Percentiles rank a stretch among this genome's conserved stretches.
Conservation (phyloP, 1,140 invertebrate genomes). For the Pachypeltis micranthus region DNA sequence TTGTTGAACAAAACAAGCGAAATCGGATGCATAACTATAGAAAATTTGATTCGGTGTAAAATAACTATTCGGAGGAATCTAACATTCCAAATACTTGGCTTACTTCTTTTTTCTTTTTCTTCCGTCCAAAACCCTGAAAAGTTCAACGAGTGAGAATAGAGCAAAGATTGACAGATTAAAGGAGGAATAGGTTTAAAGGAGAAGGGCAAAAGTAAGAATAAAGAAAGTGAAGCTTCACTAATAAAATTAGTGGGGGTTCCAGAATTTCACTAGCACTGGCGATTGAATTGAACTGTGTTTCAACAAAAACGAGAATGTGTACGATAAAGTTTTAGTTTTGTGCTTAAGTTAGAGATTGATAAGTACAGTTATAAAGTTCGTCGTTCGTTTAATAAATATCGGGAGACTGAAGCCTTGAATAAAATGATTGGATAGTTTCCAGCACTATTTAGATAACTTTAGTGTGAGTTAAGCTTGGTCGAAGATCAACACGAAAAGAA, state of each 20-base stretch:
- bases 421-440: too few species aligned
- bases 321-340: neutral
- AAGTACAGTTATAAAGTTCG: too few species aligned
- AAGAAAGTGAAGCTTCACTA: conserved; percentile 24
- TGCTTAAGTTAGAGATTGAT: too few species aligned
- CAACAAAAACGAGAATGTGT: neutral
- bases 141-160: conserved; percentile 36
- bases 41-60: conserved; percentile 15
- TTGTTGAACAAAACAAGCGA: conserved; percentile 14
- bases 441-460: too few species aligned
- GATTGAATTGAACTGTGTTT: too few species aligned
- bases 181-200: conserved; percentile 19
- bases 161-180: conserved; percentile 37
- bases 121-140: conserved; percentile 77
- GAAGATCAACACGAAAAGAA: too few species aligned
- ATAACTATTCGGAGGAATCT: conserved; percentile 13
- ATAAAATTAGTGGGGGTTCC: too few species aligned
- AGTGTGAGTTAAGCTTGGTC: too few species aligned
- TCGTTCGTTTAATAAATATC: too few species aligned
- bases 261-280: too few species aligned
- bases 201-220: conserved; percentile 16
- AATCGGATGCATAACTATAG: conserved; percentile 16
- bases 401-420: too few species aligned
- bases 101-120: conserved; percentile 95
- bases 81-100: conserved; percentile 38